Evolutionary conservation across 2,797 vertebrate genomes (phyloP).

Genomic region (Pogonophryne albipinna): DNA sequence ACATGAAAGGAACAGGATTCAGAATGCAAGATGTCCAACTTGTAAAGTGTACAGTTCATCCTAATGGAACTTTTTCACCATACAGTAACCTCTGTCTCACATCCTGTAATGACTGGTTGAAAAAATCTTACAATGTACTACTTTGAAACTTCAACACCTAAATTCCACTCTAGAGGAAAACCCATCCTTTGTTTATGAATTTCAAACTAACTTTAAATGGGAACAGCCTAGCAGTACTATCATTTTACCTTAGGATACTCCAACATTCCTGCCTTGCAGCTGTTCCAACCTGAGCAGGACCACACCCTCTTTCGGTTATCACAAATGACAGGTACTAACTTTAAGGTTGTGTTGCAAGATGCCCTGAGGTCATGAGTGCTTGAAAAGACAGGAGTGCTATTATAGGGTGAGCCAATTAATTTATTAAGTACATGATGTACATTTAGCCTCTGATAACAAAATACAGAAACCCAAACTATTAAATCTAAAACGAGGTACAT

Average conservation of each 20-base stretch:
- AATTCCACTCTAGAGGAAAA: background rate
- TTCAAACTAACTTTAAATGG: background rate
- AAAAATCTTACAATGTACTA: background rate
- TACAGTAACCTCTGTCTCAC: background rate
- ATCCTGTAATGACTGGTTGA: background rate
- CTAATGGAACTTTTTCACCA: no score
- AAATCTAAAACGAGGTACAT: background rate
- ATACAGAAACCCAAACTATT: background rate
- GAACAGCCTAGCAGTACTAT: no score
- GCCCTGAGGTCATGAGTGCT: conserved; percentile 5
- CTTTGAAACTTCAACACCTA: background rate
- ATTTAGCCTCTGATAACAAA: background rate
- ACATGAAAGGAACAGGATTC: background rate
- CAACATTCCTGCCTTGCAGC: conserved; percentile 24
- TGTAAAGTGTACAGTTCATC: no score
- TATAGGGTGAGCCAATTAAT: background rate
- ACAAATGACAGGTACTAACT: no score
- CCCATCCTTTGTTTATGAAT: background rate
- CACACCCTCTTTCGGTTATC: background rate
- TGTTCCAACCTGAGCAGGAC: conserved; percentile 2
- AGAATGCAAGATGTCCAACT: background rate
- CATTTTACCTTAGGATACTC: no score
- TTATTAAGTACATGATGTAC: background rate
- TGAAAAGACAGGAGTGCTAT: background rate
- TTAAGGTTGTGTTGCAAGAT: conserved; percentile 1